phyloP scores from a whole-genome alignment of 2,888 invertebrate species.

The Cataglyphis livida region DNA sequence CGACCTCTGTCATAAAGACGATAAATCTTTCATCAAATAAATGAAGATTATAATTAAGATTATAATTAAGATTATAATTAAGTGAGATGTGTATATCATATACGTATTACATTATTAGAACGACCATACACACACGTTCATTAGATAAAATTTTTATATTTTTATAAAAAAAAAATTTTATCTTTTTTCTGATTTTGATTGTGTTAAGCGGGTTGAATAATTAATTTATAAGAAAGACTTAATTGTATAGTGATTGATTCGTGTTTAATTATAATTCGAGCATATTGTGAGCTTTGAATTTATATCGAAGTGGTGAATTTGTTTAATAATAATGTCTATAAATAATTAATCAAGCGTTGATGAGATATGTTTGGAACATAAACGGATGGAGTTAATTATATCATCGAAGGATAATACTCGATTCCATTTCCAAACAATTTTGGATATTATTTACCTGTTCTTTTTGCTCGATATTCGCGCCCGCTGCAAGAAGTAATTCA shows the following conservation, averaged over 20 bases:
- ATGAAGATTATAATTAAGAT: constrained; percentile 17
- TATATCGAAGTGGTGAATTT: neutral
- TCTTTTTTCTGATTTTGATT: too few species aligned
- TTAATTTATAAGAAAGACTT: constrained; percentile 2
- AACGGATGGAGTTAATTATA: constrained; percentile 35
- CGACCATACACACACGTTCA: neutral
- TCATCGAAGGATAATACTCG: constrained; percentile 24
- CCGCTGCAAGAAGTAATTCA: constrained; percentile 88
- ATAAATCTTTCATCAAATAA: neutral
- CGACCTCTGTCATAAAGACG: constrained; percentile 4
- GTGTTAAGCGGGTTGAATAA: neutral
- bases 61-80: constrained; percentile 4
- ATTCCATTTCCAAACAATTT: neutral
- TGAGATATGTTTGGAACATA: constrained; percentile 1
- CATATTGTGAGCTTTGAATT: neutral
- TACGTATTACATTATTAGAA: neutral
- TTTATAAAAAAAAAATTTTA: too few species aligned
- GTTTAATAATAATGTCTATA: neutral
- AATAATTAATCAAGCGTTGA: constrained; percentile 13
- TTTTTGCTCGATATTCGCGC: constrained; percentile 89
- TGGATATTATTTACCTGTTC: constrained; percentile 85
- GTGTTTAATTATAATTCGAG: constrained; percentile 13
- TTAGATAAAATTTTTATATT: too few species aligned
- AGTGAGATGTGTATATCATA: neutral
- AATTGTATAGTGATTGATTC: constrained; percentile 21